Conservation (phyloP, 2,113 vertebrate genomes). For the Otus sunia region DNA sequence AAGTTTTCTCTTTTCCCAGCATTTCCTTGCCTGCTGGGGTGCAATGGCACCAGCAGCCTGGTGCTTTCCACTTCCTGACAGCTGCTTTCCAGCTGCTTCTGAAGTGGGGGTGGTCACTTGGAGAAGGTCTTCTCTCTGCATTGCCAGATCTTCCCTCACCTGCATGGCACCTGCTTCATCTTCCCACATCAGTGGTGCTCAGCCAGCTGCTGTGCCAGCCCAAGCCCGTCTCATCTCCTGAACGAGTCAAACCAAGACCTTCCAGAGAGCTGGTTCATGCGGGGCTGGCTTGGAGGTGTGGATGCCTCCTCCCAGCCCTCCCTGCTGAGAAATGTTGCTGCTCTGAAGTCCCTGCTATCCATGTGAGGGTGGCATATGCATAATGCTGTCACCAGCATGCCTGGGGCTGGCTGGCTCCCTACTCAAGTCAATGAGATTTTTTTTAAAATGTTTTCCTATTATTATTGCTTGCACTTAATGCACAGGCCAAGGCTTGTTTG, state of each 20-base stretch:
- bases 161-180: neutral
- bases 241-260: neutral
- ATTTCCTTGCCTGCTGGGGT: neutral
- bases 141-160: neutral
- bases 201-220: neutral
- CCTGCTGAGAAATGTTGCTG: neutral
- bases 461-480: neutral
- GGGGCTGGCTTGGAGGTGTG: accelerated
- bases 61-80: neutral
- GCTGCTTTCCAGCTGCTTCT: neutral
- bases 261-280: neutral
- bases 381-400: neutral
- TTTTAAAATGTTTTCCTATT: neutral
- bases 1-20: neutral
- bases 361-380: neutral
- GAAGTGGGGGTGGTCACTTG: neutral
- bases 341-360: neutral
- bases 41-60: neutral
- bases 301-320: neutral
- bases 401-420: neutral
- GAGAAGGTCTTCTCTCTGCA: neutral
- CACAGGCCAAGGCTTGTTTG: neutral
- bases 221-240: accelerated
- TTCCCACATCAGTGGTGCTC: neutral
- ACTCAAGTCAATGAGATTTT: neutral